A percentile compares a stretch with the other conserved stretches of the same genome.
Evolutionary conservation across 2,888 invertebrate genomes (phyloP).

Genomic region (Cantharis rustica): DNA sequence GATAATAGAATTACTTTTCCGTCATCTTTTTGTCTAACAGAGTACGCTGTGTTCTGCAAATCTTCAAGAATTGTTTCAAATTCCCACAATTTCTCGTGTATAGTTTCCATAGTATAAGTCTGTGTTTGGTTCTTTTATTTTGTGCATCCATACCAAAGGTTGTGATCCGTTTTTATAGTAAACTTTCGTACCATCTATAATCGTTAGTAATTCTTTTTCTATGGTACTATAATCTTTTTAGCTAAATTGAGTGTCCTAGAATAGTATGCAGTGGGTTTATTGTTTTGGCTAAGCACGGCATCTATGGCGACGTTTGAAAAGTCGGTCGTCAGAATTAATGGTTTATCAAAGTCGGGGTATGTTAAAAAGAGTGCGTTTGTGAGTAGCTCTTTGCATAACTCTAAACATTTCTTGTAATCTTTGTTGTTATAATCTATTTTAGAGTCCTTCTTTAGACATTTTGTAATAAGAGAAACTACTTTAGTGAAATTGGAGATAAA

Average conservation of each 20-base stretch:
- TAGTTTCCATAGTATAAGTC: too few relatives aligned
- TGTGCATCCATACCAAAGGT: too few relatives aligned
- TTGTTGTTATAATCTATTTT: conserved; percentile 8
- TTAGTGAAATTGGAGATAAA: conserved; percentile 25
- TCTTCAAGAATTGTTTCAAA: too few relatives aligned
- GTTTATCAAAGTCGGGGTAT: conserved; percentile 31
- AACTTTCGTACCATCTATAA: conserved; percentile 13
- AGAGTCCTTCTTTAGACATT: conserved; percentile 17
- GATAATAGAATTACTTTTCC: too few relatives aligned
- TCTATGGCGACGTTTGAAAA: conserved; percentile 16
- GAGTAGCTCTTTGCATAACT: conserved; percentile 21
- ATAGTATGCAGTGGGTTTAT: conserved; percentile 7
- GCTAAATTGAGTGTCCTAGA: conserved; percentile 11
- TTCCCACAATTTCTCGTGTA: too few relatives aligned
- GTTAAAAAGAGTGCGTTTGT: conserved; percentile 21
- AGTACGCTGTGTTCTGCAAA: too few relatives aligned
- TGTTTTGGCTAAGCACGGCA: conserved; percentile 7
- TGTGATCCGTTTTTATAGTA: too few relatives aligned
- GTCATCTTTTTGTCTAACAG: too few relatives aligned
- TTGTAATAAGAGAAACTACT: conserved; percentile 21
- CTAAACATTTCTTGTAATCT: conserved; percentile 11
- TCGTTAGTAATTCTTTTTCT: conserved; percentile 13
- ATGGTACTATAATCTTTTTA: conserved; percentile 10
- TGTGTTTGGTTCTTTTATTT: too few relatives aligned
- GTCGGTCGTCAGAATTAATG: conserved; percentile 25